Evolutionary conservation across 64 coral and sea anemone species (phyloP), one percentile per base, ranked within the genome.

Genomic region (Porites australiensis): DNA sequence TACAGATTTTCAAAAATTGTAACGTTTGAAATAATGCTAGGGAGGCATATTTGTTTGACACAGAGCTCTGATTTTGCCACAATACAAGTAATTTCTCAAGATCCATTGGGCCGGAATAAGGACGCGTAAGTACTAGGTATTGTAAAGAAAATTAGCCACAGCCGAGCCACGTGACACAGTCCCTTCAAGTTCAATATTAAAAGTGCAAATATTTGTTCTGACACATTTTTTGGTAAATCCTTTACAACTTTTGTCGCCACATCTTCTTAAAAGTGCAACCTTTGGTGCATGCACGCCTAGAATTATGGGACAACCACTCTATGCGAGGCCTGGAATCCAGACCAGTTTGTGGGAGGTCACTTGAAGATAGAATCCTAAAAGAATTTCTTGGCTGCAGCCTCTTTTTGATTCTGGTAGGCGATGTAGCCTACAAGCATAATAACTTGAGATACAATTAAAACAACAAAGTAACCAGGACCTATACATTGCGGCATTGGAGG

Each of bases 331-430:
- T 9, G 21, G n/a, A 71, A 8, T 8, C 54, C 73, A 52, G 73
- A 76, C 47, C 48, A 16, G 6, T 16, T 50, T 76, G 45, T 51
- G 8, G 13, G 5, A 76, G 50, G 73, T n/a, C 18, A 21, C 10
- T 57, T 55, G 3, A 78, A 78, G 48, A 86, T 20, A 51, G 61
- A 78, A 69, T 72, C 50, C 77, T 93, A 99, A 87, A 96, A 99
- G 92, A 99, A 99, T 89, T 99, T 99, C 84, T 99, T 99, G 5
- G 98, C 98, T 3, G 98, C 98, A 19, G 98, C 98, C 70, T 99
- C 98, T 21, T 96, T 99, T 58, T 99, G 98, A 87, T 95, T 99
- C 46, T 89, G 90, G 48, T 99, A 99, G 52, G 85, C 88, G 20
- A 99, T 83, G 74, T 99, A 99, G 50, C 94, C 94, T 10, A 94